A percentile compares a stretch with the other conserved stretches of the same genome.
These are phyloP conservation scores for Diachrysia chrysitis DNA, from an alignment of 2,888 invertebrate species.

Conservation along the genomic window DNA sequence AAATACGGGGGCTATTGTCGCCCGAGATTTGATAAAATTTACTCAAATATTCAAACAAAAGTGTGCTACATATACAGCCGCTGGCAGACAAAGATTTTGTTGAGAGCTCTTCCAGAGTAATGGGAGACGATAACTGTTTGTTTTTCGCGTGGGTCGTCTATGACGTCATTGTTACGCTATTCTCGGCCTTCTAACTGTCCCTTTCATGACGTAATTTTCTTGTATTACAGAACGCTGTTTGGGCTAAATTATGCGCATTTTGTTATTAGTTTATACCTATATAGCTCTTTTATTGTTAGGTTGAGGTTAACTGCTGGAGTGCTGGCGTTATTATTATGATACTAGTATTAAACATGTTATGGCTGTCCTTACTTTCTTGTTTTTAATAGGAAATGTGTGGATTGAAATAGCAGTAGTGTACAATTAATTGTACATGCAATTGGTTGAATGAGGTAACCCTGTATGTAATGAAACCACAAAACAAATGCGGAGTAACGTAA, in stretches of 20 bases:
- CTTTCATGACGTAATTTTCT: slow-evolving; percentile 56
- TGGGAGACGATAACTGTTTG: slow-evolving; percentile 58
- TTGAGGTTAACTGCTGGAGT: slow-evolving; percentile 33
- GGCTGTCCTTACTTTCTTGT: not conserved
- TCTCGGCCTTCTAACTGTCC: slow-evolving; percentile 61
- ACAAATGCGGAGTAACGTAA: slow-evolving; percentile 20
- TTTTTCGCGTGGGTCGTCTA: slow-evolving; percentile 55
- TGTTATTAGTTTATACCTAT: slow-evolving; percentile 29
- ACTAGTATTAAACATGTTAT: slow-evolving; percentile 24
- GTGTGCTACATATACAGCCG: slow-evolving; percentile 12
- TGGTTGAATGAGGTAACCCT: slow-evolving; percentile 31
- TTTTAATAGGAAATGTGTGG: too few species aligned
- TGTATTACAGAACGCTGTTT: slow-evolving; percentile 34
- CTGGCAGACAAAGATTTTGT: slow-evolving; percentile 42
- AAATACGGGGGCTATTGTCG: slow-evolving; percentile 42
- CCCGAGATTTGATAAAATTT: slow-evolving; percentile 48
- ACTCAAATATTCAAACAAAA: slow-evolving; percentile 36
- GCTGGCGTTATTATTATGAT: slow-evolving; percentile 13
- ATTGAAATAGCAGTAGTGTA: not conserved
- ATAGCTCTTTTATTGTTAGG: slow-evolving; percentile 32
- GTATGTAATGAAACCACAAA: slow-evolving; percentile 32
- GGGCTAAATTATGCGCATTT: slow-evolving; percentile 43
- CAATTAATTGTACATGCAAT: slow-evolving; percentile 5
- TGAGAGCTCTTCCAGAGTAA: slow-evolving; percentile 50
- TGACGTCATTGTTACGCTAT: slow-evolving; percentile 61